Percentiles rank a stretch among this genome's conserved stretches.
Conservation (phyloP, 2,113 vertebrate genomes). For the Tragelaphus imberbis region DNA sequence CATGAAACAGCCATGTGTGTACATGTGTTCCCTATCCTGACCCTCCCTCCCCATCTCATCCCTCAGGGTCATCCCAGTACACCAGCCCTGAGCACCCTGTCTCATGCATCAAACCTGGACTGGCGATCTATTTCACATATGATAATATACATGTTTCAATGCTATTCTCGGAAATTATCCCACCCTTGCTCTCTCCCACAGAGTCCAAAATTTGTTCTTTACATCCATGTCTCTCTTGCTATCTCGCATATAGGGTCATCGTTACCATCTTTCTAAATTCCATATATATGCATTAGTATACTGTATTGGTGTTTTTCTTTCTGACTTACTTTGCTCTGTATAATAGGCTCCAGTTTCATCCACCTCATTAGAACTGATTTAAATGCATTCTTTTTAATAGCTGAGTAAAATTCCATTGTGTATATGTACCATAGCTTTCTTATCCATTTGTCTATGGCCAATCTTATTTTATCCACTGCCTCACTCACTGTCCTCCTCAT, state of each 20-base stretch:
- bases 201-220: background rate
- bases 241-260: background rate
- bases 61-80: background rate
- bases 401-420: background rate
- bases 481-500: background rate
- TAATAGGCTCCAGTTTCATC: background rate
- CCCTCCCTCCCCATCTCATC: background rate
- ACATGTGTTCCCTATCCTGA: background rate
- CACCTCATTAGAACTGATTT: background rate
- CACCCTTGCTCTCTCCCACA: background rate
- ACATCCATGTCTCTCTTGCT: background rate
- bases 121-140: background rate
- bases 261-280: background rate
- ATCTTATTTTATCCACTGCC: background rate
- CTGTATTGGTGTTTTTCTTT: background rate
- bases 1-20: background rate
- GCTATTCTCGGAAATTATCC: background rate
- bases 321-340: background rate
- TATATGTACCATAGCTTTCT: background rate
- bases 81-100: background rate
- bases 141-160: background rate
- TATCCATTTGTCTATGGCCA: background rate
- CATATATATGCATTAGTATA: background rate
- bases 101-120: background rate
- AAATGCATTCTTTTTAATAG: background rate